Conservation (phyloP, 1,140 invertebrate genomes). For the Philopotamus ludificatus region DNA sequence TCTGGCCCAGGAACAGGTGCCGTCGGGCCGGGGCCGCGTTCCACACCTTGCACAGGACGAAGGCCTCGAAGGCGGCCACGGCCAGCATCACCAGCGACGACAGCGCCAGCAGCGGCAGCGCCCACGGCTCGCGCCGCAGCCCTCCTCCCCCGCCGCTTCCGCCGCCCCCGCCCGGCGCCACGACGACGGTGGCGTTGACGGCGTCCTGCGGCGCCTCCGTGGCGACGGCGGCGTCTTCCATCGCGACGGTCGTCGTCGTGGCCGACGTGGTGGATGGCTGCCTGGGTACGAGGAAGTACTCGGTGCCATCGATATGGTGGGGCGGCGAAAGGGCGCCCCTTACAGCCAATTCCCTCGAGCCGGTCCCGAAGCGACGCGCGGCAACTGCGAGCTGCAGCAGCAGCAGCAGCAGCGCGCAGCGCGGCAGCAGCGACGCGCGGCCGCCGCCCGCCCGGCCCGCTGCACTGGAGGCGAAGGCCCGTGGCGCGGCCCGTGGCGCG, state of each 20-base stretch:
- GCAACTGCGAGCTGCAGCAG: slow-evolving; percentile 42
- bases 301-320: slow-evolving; percentile 67
- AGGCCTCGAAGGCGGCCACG: slow-evolving; percentile 82
- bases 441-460: slow-evolving; percentile 35
- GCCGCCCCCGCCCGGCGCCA: slow-evolving; percentile 37
- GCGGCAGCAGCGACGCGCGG: slow-evolving; percentile 51
- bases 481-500: slow-evolving; percentile 13
- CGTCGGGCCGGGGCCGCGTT: slow-evolving; percentile 79
- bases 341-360: slow-evolving; percentile 37
- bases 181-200: slow-evolving; percentile 44
- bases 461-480: background rate
- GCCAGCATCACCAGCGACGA: slow-evolving; percentile 76
- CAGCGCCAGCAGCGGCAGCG: slow-evolving; percentile 77
- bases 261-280: slow-evolving; percentile 43
- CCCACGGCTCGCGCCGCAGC: slow-evolving; percentile 77
- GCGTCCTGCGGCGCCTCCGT: slow-evolving; percentile 27
- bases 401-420: slow-evolving; percentile 48
- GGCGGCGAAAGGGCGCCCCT: slow-evolving; percentile 47
- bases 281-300: slow-evolving; percentile 70
- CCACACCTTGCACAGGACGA: slow-evolving; percentile 85
- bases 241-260: slow-evolving; percentile 15
- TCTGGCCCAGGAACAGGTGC: slow-evolving; percentile 88
- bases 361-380: background rate
- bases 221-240: slow-evolving; percentile 32
- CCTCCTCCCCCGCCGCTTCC: slow-evolving; percentile 49